Conservation (phyloP, 2,888 invertebrate genomes). For the Reticulitermes lucifugus region DNA sequence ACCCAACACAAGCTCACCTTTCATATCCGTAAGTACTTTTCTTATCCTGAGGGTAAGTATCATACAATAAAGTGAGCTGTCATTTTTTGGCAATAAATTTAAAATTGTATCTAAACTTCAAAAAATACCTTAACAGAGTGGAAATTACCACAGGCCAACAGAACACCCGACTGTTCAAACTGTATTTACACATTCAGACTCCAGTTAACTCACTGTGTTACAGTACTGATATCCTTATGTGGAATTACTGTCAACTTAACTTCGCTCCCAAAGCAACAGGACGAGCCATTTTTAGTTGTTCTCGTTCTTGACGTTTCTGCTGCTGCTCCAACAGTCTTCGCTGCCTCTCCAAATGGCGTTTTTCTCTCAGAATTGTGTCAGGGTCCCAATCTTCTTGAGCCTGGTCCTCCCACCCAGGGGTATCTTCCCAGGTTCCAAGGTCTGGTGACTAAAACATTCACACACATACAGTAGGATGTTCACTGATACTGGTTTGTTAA, state of each 20-base stretch:
- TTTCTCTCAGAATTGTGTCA: slow-evolving; percentile 51
- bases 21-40: background rate
- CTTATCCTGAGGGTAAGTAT: background rate
- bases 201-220: background rate
- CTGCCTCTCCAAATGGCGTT: slow-evolving; percentile 50
- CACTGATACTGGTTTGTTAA: too few species aligned
- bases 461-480: too few species aligned
- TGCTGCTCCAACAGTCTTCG: slow-evolving; percentile 48
- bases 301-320: slow-evolving; percentile 47
- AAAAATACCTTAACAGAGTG: background rate
- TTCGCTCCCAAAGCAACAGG: slow-evolving; percentile 45
- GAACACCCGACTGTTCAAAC: background rate
- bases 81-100: background rate
- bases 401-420: slow-evolving; percentile 52
- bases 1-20: background rate
- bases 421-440: slow-evolving; percentile 53
- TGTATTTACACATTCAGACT: background rate
- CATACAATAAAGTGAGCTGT: background rate
- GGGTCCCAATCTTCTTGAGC: slow-evolving; percentile 52
- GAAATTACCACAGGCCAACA: slow-evolving; percentile 5
- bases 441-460: slow-evolving; percentile 46
- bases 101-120: background rate
- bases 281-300: slow-evolving; percentile 38
- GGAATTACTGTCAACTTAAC: slow-evolving; percentile 48
- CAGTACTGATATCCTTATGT: background rate